Base-by-base conservation (phyloP, 2,797 vertebrate genomes). In the Sebastes vulpes region DNA sequence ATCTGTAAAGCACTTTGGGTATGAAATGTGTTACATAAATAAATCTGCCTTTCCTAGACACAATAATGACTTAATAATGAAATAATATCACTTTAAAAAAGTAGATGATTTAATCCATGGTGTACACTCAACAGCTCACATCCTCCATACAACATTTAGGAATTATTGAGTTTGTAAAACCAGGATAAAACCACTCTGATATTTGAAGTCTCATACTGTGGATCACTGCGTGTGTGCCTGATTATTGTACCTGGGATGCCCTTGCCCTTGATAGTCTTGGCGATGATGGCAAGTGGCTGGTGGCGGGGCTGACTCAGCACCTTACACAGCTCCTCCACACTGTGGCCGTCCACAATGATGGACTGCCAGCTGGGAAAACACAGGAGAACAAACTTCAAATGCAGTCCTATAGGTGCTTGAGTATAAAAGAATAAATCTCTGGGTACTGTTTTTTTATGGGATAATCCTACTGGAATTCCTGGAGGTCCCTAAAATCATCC, bases 291-390 rank as follows among this genome's bases (percentile, higher is more conserved):
- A 1, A 97, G 97, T 1, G 98, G 98, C 89, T 98, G 97, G 81
- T 98, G 96, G 81, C 96, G 96, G 42, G 96, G 96, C 89, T 97
- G 96, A 84, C 96, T 96, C 28, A 98, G 96, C 65, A 97, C 97
- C 89, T 98, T 98, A 85, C 98, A 98, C 60, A 98, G 92, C 77
- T 98, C 98, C 77, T 98, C 98, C 91, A 98, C 97, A 1, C 97
- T 98, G 96, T 98, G 98, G 18, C 98, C 98, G 9, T 98, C 98
- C 67, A 98, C 97, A 0, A 98, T 95, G 82, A 98, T 82, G 31
- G 97, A 88, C 0, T 98, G 96, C 98, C 98, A 98, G 67, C 98
- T 98, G 89, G 6, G 9, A 50, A 64, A 61, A 74, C 56, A 82
- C 4, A 56, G 25, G 61, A 69, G 14, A 61, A 50, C 3, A 65